Conservation (phyloP, 2,888 invertebrate species). For the Tiliacea aurago region DNA sequence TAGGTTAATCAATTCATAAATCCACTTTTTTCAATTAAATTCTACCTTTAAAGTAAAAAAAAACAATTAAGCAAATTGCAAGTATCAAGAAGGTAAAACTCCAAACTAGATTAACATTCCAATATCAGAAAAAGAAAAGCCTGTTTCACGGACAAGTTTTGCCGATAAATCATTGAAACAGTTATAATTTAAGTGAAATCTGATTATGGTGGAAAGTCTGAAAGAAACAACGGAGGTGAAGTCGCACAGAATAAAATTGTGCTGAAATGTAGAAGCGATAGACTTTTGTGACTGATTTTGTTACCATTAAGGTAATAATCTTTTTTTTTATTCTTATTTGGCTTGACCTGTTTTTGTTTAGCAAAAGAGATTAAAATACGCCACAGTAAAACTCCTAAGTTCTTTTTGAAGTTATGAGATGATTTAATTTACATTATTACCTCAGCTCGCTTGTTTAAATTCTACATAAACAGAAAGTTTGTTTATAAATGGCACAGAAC, state of each 20-base stretch:
- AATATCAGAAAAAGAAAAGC: slow-evolving; percentile 66
- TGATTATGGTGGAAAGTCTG: slow-evolving; percentile 77
- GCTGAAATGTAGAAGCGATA: slow-evolving; percentile 47
- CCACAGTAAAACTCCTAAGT: neutral
- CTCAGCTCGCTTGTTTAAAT: neutral
- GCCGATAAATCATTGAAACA: slow-evolving; percentile 83
- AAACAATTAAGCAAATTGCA: slow-evolving; percentile 61
- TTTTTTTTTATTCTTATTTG: neutral
- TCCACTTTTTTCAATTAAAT: slow-evolving; percentile 33
- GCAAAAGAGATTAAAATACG: neutral
- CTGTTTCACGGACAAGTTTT: slow-evolving; percentile 76
- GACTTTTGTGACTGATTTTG: neutral
- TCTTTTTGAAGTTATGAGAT: neutral
- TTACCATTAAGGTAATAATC: too few relatives aligned
- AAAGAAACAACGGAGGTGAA: slow-evolving; percentile 66
- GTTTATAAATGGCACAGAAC: neutral
- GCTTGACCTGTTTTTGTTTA: neutral
- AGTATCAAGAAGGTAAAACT: slow-evolving; percentile 54
- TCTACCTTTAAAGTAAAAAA: slow-evolving; percentile 31
- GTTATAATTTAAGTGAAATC: slow-evolving; percentile 83
- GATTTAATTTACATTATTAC: neutral
- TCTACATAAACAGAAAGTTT: slow-evolving; percentile 4
- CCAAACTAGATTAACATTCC: slow-evolving; percentile 68
- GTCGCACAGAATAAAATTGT: slow-evolving; percentile 61
- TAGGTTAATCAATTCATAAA: slow-evolving; percentile 25